Percentiles rank a stretch among this genome's conserved stretches.
Conservation (phyloP, 2,113 vertebrate genomes). For the Cygnus atratus region DNA sequence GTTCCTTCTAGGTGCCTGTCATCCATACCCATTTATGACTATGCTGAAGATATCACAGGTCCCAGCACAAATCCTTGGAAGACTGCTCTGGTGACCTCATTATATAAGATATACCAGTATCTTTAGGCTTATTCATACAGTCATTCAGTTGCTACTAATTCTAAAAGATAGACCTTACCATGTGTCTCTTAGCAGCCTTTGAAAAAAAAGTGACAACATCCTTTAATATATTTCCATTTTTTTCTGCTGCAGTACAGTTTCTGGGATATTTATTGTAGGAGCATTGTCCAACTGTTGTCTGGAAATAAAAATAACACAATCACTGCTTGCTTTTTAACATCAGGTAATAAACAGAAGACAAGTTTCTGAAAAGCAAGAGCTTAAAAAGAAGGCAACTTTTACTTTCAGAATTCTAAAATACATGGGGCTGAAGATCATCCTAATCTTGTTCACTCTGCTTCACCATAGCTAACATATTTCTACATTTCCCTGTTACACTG, state of each 20-base stretch:
- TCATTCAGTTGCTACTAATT: neutral
- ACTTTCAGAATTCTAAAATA: neutral
- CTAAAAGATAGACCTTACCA: constrained; percentile 78
- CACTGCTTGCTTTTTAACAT: neutral
- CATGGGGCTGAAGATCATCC: neutral
- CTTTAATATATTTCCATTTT: constrained; percentile 60
- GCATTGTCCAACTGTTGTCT: constrained; percentile 87
- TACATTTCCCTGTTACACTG: neutral
- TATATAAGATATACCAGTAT: neutral
- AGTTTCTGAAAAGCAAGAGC: neutral
- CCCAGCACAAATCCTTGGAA: neutral
- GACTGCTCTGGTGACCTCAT: neutral
- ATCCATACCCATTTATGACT: neutral
- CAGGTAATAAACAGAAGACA: neutral
- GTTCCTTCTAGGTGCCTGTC: neutral
- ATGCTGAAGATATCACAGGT: neutral
- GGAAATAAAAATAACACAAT: constrained; percentile 39
- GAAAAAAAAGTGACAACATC: constrained; percentile 86
- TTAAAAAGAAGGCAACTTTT: neutral
- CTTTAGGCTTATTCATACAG: neutral
- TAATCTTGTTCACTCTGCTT: neutral
- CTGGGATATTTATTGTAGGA: constrained; percentile 68
- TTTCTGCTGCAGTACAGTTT: constrained; percentile 73
- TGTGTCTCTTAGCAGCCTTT: constrained; percentile 77
- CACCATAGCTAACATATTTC: neutral